A percentile compares a stretch with the other conserved stretches of the same genome.
These are phyloP conservation scores for Erpornis zantholeuca DNA, from an alignment of 2,113 vertebrate species.

Conservation along the genomic window DNA sequence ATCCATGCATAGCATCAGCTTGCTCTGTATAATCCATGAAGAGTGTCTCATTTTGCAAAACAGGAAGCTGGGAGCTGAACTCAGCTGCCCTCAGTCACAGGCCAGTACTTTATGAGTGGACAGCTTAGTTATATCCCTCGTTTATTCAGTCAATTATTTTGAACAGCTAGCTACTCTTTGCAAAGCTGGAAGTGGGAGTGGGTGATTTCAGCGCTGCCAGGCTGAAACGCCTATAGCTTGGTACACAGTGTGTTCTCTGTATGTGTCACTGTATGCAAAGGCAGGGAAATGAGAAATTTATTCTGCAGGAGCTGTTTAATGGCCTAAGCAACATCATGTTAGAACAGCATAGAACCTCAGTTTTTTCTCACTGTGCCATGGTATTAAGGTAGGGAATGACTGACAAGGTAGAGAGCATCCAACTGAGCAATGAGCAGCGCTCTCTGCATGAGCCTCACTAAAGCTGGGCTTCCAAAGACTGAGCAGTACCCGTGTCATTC, in stretches of 20 bases:
- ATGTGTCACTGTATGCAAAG: not conserved
- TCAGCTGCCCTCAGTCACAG: not conserved
- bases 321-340: not conserved
- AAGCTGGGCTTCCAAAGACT: not conserved
- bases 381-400: not conserved
- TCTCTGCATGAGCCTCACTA: not conserved
- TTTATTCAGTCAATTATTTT: not conserved
- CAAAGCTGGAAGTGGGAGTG: not conserved
- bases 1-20: not conserved
- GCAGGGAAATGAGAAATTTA: not conserved
- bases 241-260: not conserved
- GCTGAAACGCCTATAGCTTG: not conserved
- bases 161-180: not conserved
- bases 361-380: not conserved
- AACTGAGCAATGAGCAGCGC: not conserved
- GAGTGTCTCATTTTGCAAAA: not conserved
- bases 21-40: not conserved
- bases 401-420: not conserved
- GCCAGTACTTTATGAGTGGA: not conserved
- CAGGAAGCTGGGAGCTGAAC: not conserved
- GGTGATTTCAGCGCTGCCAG: not conserved
- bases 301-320: not conserved
- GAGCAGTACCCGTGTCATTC: not conserved
- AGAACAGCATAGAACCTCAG: not conserved
- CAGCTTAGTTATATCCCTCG: not conserved